Percentiles rank a stretch among this genome's conserved stretches.
These are phyloP conservation scores for Zaprionus bogoriensis DNA, from an alignment of 2,888 invertebrate species.

Conservation along the genomic window DNA sequence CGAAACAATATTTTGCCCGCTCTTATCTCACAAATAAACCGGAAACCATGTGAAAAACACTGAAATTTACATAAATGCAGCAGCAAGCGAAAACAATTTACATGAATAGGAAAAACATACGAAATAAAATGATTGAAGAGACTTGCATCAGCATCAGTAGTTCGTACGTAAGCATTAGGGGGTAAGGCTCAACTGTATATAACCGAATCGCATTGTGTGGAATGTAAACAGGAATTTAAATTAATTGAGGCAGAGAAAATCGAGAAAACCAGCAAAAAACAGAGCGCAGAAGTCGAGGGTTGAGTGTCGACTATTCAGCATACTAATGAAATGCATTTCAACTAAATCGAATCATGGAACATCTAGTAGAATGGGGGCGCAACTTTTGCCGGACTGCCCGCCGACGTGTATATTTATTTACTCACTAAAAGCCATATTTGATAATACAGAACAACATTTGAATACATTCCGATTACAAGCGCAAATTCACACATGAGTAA, in stretches of 20 bases:
- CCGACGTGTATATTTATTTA: conserved; percentile 54
- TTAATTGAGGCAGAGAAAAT: conserved; percentile 55
- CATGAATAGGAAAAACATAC: conserved; percentile 9
- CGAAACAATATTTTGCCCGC: conserved; percentile 27
- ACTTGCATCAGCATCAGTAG: conserved; percentile 48
- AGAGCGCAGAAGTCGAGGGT: conserved; percentile 16
- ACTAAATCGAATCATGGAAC: conserved; percentile 30
- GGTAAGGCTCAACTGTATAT: conserved; percentile 57
- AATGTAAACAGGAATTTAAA: conserved; percentile 64
- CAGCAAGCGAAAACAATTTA: not conserved
- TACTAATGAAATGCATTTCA: conserved; percentile 72
- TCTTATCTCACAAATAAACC: conserved; percentile 41
- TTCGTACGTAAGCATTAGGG: conserved; percentile 20
- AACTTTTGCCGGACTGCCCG: conserved; percentile 20
- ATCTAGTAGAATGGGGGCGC: conserved; percentile 6
- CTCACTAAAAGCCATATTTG: conserved; percentile 52
- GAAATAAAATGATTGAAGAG: conserved; percentile 38
- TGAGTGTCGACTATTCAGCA: conserved; percentile 56
- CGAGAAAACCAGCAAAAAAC: not conserved
- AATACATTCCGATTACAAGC: not conserved
- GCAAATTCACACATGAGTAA: conserved; percentile 9
- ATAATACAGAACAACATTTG: conserved; percentile 14
- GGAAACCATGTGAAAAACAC: conserved; percentile 15
- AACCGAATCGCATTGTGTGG: conserved; percentile 48
- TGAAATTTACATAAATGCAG: conserved; percentile 29